Evolutionary conservation across 2,797 vertebrate genomes (phyloP).

Genomic region (Hypotaenidia okinawae): DNA sequence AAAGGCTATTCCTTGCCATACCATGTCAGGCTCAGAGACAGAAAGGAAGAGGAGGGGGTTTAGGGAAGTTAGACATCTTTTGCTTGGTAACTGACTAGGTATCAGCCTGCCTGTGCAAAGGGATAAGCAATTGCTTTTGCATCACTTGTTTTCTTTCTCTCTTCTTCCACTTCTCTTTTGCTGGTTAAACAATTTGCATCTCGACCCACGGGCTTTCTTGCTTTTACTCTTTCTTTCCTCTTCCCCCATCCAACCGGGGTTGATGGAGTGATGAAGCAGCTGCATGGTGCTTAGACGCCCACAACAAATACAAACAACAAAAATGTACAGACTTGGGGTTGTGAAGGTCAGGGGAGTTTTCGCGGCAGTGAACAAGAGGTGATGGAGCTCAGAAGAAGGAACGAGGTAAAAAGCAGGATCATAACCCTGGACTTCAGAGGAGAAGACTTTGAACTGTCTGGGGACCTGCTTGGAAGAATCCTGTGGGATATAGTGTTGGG

Average conservation of each 20-base stretch:
- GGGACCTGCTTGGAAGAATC: not conserved
- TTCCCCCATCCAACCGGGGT: not conserved
- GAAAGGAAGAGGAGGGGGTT: not conserved
- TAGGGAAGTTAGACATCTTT: not conserved
- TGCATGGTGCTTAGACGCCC: not conserved
- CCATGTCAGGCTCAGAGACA: too few species aligned
- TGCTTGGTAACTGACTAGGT: not conserved
- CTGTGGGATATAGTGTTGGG: not conserved
- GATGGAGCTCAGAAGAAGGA: not conserved
- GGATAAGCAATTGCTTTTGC: not conserved
- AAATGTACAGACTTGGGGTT: not conserved
- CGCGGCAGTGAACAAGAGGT: not conserved
- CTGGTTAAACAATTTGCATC: not conserved
- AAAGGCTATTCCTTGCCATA: not conserved
- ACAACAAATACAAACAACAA: not conserved
- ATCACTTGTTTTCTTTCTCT: not conserved
- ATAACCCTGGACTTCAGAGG: not conserved
- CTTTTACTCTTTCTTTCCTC: not conserved
- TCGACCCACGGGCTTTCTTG: not conserved
- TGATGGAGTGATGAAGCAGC: not conserved
- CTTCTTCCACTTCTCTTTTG: not conserved
- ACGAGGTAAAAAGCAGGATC: not conserved
- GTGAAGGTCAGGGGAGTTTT: not conserved
- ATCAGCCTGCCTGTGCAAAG: not conserved
- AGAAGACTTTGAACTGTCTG: not conserved